Evolutionary conservation across 2,113 vertebrate genomes (phyloP).

Genomic region (Hypomesus transpacificus): DNA sequence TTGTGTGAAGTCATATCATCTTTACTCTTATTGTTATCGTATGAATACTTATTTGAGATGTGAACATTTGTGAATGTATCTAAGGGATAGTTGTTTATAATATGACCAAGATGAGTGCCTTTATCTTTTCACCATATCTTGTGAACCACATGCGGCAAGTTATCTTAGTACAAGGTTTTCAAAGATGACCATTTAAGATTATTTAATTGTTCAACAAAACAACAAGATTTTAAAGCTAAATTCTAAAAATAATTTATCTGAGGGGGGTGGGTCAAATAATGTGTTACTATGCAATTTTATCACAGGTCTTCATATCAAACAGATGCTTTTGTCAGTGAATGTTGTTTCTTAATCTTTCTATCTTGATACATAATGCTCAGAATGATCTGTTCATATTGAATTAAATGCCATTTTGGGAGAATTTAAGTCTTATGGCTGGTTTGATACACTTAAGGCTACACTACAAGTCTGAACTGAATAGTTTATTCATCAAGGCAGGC

Average conservation of each 20-base stretch:
- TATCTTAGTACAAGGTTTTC: slow-evolving; percentile 2
- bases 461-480: too few relatives aligned
- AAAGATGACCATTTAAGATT: neutral
- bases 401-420: slow-evolving; percentile 34
- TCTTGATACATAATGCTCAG: slow-evolving; percentile 24
- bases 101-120: neutral
- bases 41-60: slow-evolving; percentile 1
- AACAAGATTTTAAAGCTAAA: too few relatives aligned
- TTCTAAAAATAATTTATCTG: too few relatives aligned
- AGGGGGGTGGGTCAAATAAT: neutral
- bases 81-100: slow-evolving; percentile 10
- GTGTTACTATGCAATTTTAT: slow-evolving; percentile 26
- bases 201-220: too few relatives aligned
- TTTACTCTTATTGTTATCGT: neutral
- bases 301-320: slow-evolving; percentile 1
- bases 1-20: neutral
- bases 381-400: slow-evolving; percentile 34
- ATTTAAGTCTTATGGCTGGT: neutral
- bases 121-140: too few relatives aligned
- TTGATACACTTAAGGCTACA: too few relatives aligned
- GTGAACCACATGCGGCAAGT: too few relatives aligned
- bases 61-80: neutral
- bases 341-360: slow-evolving; percentile 23
- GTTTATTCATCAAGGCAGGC: too few relatives aligned
- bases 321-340: slow-evolving; percentile 10